Conservation (phyloP, 2,888 invertebrate genomes). For the Nemurella pictetii region DNA sequence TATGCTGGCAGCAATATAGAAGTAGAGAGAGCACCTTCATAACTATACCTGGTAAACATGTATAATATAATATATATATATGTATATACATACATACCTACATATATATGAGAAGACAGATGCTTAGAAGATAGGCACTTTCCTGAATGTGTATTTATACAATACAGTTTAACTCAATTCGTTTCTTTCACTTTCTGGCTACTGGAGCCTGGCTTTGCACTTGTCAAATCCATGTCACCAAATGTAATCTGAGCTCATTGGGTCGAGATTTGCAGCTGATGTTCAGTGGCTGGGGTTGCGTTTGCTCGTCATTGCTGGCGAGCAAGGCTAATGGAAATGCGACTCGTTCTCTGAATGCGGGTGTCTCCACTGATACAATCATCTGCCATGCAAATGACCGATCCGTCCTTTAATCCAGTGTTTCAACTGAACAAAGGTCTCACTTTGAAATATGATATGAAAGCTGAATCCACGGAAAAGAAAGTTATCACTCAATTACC, state of each 20-base stretch:
- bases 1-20: conserved; percentile 11
- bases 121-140: background rate
- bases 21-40: background rate
- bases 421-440: conserved; percentile 9
- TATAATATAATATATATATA: background rate
- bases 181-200: background rate
- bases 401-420: conserved; percentile 12
- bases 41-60: background rate
- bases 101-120: background rate
- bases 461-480: conserved; percentile 14
- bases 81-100: background rate
- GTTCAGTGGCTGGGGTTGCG: background rate
- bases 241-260: background rate
- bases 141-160: background rate
- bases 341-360: background rate
- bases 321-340: background rate
- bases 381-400: conserved; percentile 23
- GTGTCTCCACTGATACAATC: conserved; percentile 16
- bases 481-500: conserved; percentile 7
- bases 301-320: background rate
- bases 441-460: conserved; percentile 20
- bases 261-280: background rate
- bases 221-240: background rate
- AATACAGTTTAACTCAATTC: background rate
- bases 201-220: background rate